These are phyloP conservation scores for Marmota flaviventris DNA, from an alignment of 2,113 vertebrate species.

Conservation along the genomic window DNA sequence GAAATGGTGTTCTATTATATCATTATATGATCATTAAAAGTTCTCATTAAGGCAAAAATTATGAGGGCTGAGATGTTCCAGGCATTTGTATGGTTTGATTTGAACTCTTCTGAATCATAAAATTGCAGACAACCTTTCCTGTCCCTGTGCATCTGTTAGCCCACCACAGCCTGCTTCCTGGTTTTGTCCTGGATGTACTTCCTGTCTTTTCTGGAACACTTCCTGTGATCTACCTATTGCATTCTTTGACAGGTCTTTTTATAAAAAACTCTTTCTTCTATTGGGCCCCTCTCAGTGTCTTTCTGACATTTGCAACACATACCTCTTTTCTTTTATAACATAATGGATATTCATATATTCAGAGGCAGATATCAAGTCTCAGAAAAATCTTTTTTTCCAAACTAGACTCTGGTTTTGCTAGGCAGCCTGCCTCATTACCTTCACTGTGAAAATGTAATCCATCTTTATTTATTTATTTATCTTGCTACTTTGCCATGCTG, in stretches of 20 bases:
- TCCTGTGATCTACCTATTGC: rapidly evolving
- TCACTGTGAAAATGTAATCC: background rate
- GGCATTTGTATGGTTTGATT: conserved; percentile 12
- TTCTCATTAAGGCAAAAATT: conserved; percentile 47
- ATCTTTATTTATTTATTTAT: background rate
- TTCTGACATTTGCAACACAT: background rate
- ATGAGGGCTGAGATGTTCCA: background rate
- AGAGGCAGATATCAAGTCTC: background rate
- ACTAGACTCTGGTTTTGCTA: background rate
- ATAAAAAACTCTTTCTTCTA: background rate
- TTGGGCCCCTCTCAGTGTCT: background rate
- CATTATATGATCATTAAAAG: conserved; percentile 29
- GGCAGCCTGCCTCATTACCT: background rate
- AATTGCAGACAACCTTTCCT: background rate
- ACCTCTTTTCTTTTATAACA: background rate
- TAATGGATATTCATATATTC: background rate
- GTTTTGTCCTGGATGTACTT: rapidly evolving
- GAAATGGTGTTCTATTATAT: background rate
- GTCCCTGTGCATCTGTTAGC: background rate
- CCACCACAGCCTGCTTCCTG: background rate
- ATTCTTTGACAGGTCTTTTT: background rate
- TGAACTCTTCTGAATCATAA: conserved; percentile 8
- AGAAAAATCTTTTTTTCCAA: background rate
- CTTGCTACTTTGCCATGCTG: background rate
- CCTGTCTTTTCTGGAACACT: background rate